Percentiles rank a stretch among this genome's conserved stretches.
Evolutionary conservation across 2,888 invertebrate species (phyloP).

Genomic region (Agonopterix alstromeriana): DNA sequence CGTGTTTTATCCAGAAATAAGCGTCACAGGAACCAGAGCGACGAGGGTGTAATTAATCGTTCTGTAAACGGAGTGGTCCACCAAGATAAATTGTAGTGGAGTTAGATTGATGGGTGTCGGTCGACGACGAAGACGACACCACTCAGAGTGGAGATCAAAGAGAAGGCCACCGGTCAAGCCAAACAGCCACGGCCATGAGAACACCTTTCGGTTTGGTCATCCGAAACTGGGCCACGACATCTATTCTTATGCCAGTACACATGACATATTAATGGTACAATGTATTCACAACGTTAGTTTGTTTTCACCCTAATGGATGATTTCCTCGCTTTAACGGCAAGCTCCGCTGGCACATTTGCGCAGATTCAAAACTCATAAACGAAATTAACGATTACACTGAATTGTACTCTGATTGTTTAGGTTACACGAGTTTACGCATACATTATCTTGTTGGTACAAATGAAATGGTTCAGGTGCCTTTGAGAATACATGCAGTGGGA

Average conservation of each 20-base stretch:
- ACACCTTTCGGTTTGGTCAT: conserved; percentile 40
- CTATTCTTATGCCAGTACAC: conserved; percentile 51
- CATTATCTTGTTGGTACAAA: background rate
- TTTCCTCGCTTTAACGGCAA: conserved; percentile 27
- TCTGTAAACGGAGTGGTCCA: conserved; percentile 19
- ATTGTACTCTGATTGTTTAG: conserved; percentile 25
- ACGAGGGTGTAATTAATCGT: conserved; percentile 34
- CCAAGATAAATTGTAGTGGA: conserved; percentile 20
- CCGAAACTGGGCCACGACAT: conserved; percentile 51
- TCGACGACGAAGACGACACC: conserved; percentile 27
- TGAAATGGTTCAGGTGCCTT: background rate
- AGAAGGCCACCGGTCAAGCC: conserved; percentile 39
- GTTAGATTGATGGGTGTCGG: conserved; percentile 26
- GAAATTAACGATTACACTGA: conserved; percentile 30
- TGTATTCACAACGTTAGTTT: conserved; percentile 42
- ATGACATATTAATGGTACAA: conserved; percentile 56
- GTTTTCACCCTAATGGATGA: conserved; percentile 27
- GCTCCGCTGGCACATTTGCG: conserved; percentile 26
- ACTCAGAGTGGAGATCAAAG: conserved; percentile 42
- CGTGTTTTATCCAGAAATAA: conserved; percentile 51
- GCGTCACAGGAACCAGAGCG: conserved; percentile 35
- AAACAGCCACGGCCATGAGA: conserved; percentile 36
- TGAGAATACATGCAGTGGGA: conserved; percentile 1
- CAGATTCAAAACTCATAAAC: conserved; percentile 43
- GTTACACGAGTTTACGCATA: conserved; percentile 24